Conservation (phyloP, 2,888 invertebrate genomes). For the Temnothorax unifasciatus region DNA sequence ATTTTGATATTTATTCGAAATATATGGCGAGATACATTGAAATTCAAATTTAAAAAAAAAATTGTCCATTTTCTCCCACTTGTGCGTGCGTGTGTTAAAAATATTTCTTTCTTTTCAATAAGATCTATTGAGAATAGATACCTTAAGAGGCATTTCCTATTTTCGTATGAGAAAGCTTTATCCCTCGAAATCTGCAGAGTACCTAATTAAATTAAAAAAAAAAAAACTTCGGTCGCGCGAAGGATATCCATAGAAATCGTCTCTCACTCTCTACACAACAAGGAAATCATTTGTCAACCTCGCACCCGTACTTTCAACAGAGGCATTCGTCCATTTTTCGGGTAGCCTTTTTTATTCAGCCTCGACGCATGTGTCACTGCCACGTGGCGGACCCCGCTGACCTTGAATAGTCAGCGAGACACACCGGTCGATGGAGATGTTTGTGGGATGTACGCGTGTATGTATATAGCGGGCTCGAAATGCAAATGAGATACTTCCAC, state of each 20-base stretch:
- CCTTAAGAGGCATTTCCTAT: not conserved
- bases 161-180: not conserved
- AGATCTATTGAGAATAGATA: not conserved
- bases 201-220: slow-evolving; percentile 3
- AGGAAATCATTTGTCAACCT: slow-evolving; percentile 54
- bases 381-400: slow-evolving; percentile 72
- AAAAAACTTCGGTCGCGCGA: not conserved
- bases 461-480: slow-evolving; percentile 66
- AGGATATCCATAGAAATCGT: slow-evolving; percentile 15
- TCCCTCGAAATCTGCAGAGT: not conserved
- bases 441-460: slow-evolving; percentile 54
- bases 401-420: slow-evolving; percentile 73
- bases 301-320: slow-evolving; percentile 54
- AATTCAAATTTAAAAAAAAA: slow-evolving; percentile 2
- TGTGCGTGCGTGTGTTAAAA: not conserved
- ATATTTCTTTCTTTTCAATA: not conserved
- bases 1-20: not conserved
- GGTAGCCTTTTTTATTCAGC: slow-evolving; percentile 57
- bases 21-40: not conserved
- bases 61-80: not conserved
- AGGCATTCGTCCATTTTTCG: slow-evolving; percentile 48
- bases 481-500: slow-evolving; percentile 75
- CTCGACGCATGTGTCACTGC: slow-evolving; percentile 73
- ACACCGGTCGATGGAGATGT: slow-evolving; percentile 71
- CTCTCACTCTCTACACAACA: not conserved